Conservation (phyloP, 2,113 vertebrate species). For the Hippocampus guttulatus region DNA sequence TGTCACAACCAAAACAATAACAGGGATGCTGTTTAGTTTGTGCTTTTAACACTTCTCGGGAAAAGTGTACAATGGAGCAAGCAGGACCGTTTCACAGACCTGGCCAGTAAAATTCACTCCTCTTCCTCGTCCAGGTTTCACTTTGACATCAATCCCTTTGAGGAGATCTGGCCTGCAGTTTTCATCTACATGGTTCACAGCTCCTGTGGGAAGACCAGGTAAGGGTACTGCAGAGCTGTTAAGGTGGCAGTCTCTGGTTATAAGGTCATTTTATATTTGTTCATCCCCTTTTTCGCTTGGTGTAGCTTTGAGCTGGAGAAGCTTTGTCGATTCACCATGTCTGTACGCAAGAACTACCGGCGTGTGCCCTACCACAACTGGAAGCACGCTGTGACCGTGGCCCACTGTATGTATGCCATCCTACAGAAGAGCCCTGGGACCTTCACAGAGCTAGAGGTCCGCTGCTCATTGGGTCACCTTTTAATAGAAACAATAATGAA, state of each 20-base stretch:
- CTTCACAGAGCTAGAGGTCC: slow-evolving; percentile 94
- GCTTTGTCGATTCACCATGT: slow-evolving; percentile 96
- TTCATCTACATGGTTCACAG: slow-evolving; percentile 95
- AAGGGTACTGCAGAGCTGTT: slow-evolving; percentile 13
- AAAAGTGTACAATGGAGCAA: neutral
- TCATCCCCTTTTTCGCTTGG: neutral
- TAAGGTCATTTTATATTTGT: neutral
- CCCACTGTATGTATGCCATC: slow-evolving; percentile 96
- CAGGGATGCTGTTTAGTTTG: neutral
- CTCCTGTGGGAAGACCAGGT: slow-evolving; percentile 92
- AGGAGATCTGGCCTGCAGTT: slow-evolving; percentile 95
- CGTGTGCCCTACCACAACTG: slow-evolving; percentile 99
- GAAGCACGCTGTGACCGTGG: slow-evolving; percentile 95
- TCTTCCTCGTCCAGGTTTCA: slow-evolving; percentile 78
- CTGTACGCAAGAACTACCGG: slow-evolving; percentile 95
- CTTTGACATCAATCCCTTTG: slow-evolving; percentile 93
- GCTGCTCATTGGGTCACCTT: slow-evolving; percentile 3
- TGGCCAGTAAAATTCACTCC: slow-evolving; percentile 20
- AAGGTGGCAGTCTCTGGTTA: neutral
- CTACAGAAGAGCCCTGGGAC: slow-evolving; percentile 84
- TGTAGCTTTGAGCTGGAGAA: slow-evolving; percentile 94
- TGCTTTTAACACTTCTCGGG: neutral
- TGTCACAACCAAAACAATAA: neutral
- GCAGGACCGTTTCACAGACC: neutral
- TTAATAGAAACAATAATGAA: slow-evolving; percentile 4